phyloP scores from a whole-genome alignment of 2,888 invertebrate species.

The Sepioteuthis lessoniana region DNA sequence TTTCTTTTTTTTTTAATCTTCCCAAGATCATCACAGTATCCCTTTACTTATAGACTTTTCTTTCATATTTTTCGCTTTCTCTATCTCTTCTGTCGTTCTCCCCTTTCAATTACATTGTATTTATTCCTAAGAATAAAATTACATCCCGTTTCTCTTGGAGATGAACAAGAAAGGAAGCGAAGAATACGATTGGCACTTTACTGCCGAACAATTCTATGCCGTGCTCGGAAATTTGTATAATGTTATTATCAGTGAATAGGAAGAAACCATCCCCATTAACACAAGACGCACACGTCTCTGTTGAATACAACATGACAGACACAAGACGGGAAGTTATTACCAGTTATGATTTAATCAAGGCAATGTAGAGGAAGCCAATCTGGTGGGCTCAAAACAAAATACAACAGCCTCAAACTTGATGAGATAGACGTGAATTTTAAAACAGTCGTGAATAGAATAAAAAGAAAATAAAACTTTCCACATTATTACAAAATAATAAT shows the following conservation, averaged over 20 bases:
- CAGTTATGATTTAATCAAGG: neutral
- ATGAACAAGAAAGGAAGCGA: neutral
- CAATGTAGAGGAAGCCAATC: neutral
- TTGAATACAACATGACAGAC: neutral
- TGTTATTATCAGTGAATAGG: slow-evolving; percentile 11
- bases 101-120: neutral
- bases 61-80: neutral
- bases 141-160: neutral
- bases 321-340: neutral
- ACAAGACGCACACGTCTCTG: neutral
- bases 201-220: neutral
- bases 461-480: neutral
- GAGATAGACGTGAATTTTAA: neutral
- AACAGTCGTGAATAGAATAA: neutral
- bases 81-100: neutral
- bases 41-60: too few relatives aligned
- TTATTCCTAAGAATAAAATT: neutral
- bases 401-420: neutral
- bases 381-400: neutral
- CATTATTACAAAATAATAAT: neutral
- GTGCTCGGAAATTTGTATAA: neutral
- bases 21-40: too few relatives aligned
- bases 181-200: neutral
- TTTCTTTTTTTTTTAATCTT: too few relatives aligned
- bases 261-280: neutral